A percentile compares a stretch with the other conserved stretches of the same genome.
These are phyloP conservation scores for Xestia ashworthii DNA, from an alignment of 2,888 invertebrate species.

Conservation along the genomic window DNA sequence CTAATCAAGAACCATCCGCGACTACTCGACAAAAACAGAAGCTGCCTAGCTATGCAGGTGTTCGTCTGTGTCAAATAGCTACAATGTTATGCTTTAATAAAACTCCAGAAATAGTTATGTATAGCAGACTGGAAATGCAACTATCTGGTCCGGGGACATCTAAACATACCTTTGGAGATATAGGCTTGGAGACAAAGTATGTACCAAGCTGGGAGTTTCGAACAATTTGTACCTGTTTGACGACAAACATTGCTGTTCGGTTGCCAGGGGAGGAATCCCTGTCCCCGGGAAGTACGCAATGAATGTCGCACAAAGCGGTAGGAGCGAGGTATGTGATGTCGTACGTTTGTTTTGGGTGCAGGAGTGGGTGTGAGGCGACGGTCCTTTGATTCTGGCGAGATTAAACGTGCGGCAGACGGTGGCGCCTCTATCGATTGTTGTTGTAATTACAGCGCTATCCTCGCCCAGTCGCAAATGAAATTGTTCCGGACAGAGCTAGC, in stretches of 20 bases:
- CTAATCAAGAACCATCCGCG: conserved; percentile 51
- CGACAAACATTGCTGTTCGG: conserved; percentile 72
- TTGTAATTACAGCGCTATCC: conserved; percentile 90
- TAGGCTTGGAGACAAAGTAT: conserved; percentile 87
- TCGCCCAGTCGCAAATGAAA: conserved; percentile 91
- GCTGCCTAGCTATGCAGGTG: conserved; percentile 59
- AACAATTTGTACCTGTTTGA: conserved; percentile 70
- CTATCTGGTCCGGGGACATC: conserved; percentile 87
- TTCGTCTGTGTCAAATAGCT: conserved; percentile 73
- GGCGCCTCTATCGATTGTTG: conserved; percentile 91
- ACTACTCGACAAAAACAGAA: conserved; percentile 47
- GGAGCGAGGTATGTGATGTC: conserved; percentile 66
- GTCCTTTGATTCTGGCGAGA: conserved; percentile 90
- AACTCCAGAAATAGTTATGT: conserved; percentile 84
- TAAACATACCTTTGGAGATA: conserved; percentile 86
- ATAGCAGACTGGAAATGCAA: conserved; percentile 87
- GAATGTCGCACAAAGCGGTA: conserved; percentile 59
- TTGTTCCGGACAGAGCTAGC: conserved; percentile 89
- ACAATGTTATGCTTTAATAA: conserved; percentile 85
- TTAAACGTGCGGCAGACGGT: conserved; percentile 91
- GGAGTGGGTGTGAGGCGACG: conserved; percentile 87
- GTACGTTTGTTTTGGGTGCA: conserved; percentile 73
- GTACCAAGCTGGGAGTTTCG: conserved; percentile 76
- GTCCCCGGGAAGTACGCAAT: conserved; percentile 68
- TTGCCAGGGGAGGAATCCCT: neutral